Base-by-base conservation (phyloP, 2,888 invertebrate genomes). In the Melanargia galathea region DNA sequence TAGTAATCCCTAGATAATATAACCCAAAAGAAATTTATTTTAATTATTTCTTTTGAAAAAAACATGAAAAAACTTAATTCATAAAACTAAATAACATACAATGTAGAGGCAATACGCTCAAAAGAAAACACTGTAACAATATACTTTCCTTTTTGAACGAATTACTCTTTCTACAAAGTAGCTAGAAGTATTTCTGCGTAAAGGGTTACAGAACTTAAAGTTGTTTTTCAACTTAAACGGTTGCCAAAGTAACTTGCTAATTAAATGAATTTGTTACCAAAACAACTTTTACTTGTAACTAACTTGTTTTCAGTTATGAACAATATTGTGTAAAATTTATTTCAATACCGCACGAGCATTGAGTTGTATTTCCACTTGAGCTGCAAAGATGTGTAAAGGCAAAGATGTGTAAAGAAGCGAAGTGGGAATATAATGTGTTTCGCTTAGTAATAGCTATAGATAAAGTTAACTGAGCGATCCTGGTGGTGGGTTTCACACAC, bases 1-100 rank as follows among this genome's bases (percentile, higher is more conserved):
- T n/a, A n/a, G n/a, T n/a, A n/a, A n/a, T n/a, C n/a, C n/a, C n/a
- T n/a, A n/a, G n/a, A n/a, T n/a, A n/a, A n/a, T n/a, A n/a, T n/a
- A n/a, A n/a, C n/a, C n/a, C n/a, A n/a, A n/a, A n/a, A n/a, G n/a
- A n/a, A n/a, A n/a, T n/a, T n/a, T n/a, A n/a, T n/a, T n/a, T n/a
- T n/a, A n/a, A n/a, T n/a, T n/a, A n/a, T n/a, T n/a, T n/a, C n/a
- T n/a, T n/a, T n/a, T n/a, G n/a, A n/a, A n/a, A n/a, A n/a, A n/a
- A n/a, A n/a, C n/a, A n/a, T n/a, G n/a, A n/a, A n/a, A n/a, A n/a
- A n/a, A n/a, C n/a, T n/a, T n/a, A n/a, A n/a, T n/a, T n/a, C n/a
- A n/a, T n/a, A n/a, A n/a, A n/a, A n/a, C n/a, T n/a, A n/a, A 52
- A 52, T 52, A 52, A 35, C 33, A 73, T 73, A 74, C 71, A 52